phyloP scores from a whole-genome alignment of 2,888 invertebrate genomes.

The Clistopyga incitator region DNA sequence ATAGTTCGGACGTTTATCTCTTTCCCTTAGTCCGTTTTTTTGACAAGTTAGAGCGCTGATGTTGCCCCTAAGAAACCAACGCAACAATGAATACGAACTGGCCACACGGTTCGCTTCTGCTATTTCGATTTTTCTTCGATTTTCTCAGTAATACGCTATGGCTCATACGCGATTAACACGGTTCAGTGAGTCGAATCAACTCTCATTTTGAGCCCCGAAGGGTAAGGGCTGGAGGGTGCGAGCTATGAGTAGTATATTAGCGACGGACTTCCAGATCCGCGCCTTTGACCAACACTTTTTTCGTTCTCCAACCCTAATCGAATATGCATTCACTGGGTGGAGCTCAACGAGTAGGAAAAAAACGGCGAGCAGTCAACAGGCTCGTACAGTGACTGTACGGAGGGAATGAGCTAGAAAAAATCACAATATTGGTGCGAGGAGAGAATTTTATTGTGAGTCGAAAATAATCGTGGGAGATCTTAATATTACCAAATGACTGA shows the following conservation, averaged over 20 bases:
- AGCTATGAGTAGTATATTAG: background rate
- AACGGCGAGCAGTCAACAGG: background rate
- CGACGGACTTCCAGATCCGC: constrained; percentile 58
- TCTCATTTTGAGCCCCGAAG: constrained; percentile 11
- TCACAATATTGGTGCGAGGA: too few relatives aligned
- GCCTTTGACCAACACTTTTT: constrained; percentile 28
- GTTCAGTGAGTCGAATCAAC: constrained; percentile 11
- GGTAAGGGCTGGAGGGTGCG: constrained; percentile 6
- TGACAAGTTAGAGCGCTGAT: constrained; percentile 3
- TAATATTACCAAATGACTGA: too few relatives aligned
- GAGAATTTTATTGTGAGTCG: too few relatives aligned
- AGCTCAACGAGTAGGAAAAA: background rate
- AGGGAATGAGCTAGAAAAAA: too few relatives aligned
- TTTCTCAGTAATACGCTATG: background rate
- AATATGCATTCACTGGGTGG: background rate
- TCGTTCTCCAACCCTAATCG: constrained; percentile 44
- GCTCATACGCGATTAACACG: background rate
- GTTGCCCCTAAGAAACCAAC: background rate
- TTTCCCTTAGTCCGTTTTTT: constrained; percentile 53
- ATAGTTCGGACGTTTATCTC: background rate
- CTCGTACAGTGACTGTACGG: background rate
- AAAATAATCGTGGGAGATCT: too few relatives aligned
- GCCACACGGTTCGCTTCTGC: constrained; percentile 13
- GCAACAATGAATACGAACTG: background rate
- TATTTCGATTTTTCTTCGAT: constrained; percentile 30